phyloP scores from a whole-genome alignment of 1,140 invertebrate genomes.

The Tetramorium alpestre region DNA sequence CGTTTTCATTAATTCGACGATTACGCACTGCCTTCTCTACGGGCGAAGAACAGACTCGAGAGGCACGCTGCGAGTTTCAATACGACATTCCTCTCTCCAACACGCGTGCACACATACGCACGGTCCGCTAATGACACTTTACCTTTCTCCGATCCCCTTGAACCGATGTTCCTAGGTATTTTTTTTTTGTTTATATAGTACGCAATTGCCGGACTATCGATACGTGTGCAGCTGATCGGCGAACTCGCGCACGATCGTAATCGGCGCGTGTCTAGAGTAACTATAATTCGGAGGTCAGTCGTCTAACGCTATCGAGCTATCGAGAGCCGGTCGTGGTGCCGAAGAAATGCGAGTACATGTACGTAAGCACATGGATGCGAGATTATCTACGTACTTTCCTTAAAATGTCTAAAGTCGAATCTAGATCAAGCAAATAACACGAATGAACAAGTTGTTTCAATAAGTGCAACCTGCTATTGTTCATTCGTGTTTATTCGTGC shows the following conservation, averaged over 20 bases:
- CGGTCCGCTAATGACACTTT: background rate
- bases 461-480: background rate
- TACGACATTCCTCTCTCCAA: constrained; percentile 9
- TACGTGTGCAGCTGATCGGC: constrained; percentile 69
- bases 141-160: background rate
- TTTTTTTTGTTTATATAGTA: constrained; percentile 24
- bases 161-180: background rate
- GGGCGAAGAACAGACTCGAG: constrained; percentile 75
- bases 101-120: background rate
- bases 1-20: constrained; percentile 62
- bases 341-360: constrained; percentile 62
- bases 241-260: constrained; percentile 66
- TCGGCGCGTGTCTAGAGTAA: constrained; percentile 67
- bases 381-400: constrained; percentile 41
- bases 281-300: constrained; percentile 84
- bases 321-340: constrained; percentile 81
- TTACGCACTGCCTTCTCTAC: constrained; percentile 66
- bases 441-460: background rate
- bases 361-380: constrained; percentile 34
- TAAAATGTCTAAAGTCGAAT: constrained; percentile 44
- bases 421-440: background rate
- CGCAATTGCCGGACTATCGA: constrained; percentile 46
- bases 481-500: background rate
- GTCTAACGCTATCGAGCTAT: constrained; percentile 84
- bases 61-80: constrained; percentile 74